These are phyloP conservation scores for Lepisosteus oculatus DNA, from an alignment of 2,113 vertebrate species.

Conservation along the genomic window DNA sequence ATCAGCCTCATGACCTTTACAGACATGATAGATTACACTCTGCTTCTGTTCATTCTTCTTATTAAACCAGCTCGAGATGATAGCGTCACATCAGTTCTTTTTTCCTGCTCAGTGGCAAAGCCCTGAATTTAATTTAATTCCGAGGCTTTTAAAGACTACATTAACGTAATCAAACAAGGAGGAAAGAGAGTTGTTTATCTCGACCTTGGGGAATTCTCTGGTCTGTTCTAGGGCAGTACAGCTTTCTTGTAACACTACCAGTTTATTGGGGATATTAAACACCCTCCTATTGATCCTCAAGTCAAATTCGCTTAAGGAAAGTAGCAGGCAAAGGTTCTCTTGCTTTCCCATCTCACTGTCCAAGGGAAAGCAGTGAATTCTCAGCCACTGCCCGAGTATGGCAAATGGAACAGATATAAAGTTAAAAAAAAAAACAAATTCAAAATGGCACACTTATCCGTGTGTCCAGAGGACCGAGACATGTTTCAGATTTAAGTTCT, in stretches of 20 bases:
- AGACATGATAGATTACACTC: conserved; percentile 49
- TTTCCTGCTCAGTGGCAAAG: conserved; percentile 57
- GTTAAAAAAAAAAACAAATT: no score
- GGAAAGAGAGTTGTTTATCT: conserved; percentile 63
- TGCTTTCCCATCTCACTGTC: background rate
- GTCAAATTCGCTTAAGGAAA: conserved; percentile 39
- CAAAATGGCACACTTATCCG: no score
- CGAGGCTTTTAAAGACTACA: conserved; percentile 70
- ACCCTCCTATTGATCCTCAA: conserved; percentile 40
- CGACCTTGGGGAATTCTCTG: conserved; percentile 62
- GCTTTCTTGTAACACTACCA: conserved; percentile 27
- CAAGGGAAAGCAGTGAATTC: no score
- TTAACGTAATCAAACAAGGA: conserved; percentile 62
- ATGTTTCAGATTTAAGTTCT: no score
- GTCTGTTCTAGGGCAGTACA: conserved; percentile 43
- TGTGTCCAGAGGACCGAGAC: no score
- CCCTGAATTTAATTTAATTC: conserved; percentile 70
- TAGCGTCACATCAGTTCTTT: conserved; percentile 44
- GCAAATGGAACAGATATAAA: no score
- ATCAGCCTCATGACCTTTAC: conserved; percentile 64
- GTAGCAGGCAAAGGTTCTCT: conserved; percentile 3
- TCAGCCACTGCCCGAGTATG: background rate
- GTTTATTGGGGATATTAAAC: conserved; percentile 41
- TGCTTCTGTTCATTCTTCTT: conserved; percentile 53
- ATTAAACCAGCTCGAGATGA: conserved; percentile 42